These are phyloP conservation scores for Eufriesea mexicana DNA, from an alignment of 1,140 invertebrate genomes.

Conservation along the genomic window DNA sequence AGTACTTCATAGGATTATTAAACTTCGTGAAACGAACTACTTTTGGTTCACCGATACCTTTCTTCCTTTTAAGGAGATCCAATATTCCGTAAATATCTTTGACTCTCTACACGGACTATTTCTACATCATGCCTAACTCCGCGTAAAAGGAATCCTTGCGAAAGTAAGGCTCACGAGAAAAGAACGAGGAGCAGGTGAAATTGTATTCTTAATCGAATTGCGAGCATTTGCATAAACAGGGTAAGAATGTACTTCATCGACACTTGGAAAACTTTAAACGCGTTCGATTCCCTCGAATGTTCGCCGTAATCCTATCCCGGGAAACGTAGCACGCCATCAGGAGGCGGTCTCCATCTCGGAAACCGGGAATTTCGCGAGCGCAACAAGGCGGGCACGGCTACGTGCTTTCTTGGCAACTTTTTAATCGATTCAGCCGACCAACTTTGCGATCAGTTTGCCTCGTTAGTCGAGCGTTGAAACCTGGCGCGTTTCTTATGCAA, in stretches of 20 bases:
- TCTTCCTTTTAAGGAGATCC: too few relatives aligned
- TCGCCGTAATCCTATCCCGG: neutral
- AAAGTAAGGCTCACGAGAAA: neutral
- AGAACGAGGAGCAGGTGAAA: neutral
- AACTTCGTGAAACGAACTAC: too few relatives aligned
- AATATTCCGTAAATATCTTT: too few relatives aligned
- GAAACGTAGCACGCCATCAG: neutral
- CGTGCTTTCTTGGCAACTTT: neutral
- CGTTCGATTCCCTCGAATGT: neutral
- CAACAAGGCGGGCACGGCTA: neutral
- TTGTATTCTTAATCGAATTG: neutral
- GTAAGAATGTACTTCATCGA: neutral
- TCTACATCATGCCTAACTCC: neutral
- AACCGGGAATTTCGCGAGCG: neutral
- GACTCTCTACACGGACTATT: too few relatives aligned
- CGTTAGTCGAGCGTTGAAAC: neutral
- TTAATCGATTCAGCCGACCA: slow-evolving; percentile 14
- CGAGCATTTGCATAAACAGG: neutral
- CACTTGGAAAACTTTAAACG: neutral
- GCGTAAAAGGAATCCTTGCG: neutral
- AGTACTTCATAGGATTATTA: too few relatives aligned
- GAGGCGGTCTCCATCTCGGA: neutral
- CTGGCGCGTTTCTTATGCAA: slow-evolving; percentile 25
- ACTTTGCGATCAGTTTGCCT: slow-evolving; percentile 23
- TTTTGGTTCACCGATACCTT: too few relatives aligned